A percentile compares a stretch with the other conserved stretches of the same genome.
Evolutionary conservation across 2,888 invertebrate species (phyloP).

Genomic region (Eupsilia transversa): DNA sequence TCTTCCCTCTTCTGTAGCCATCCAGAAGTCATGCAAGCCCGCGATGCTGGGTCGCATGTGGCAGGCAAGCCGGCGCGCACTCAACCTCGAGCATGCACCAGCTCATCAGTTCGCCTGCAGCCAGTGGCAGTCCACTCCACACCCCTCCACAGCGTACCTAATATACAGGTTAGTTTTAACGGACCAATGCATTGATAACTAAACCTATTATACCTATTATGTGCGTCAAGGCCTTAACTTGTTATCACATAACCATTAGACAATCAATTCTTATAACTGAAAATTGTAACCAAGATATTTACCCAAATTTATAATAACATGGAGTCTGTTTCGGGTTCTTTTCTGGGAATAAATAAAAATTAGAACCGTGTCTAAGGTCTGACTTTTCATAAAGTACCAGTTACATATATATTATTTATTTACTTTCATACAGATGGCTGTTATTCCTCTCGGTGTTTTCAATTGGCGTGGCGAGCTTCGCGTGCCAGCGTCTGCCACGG

Average conservation of each 20-base stretch:
- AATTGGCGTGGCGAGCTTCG: constrained; percentile 85
- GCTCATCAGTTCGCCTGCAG: constrained; percentile 87
- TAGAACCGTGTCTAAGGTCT: not conserved
- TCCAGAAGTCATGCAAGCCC: constrained; percentile 85
- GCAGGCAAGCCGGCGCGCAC: constrained; percentile 82
- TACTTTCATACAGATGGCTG: constrained; percentile 85
- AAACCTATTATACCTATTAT: not conserved
- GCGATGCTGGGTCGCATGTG: constrained; percentile 84
- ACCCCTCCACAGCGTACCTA: constrained; percentile 87
- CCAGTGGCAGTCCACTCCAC: constrained; percentile 91
- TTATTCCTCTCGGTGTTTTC: constrained; percentile 88
- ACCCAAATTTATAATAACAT: not conserved
- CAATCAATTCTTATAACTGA: not conserved
- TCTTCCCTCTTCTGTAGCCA: constrained; percentile 71
- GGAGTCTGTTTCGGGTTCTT: not conserved
- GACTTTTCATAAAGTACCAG: not conserved
- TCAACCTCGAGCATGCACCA: constrained; percentile 83
- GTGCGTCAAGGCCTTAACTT: not conserved
- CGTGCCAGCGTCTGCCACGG: constrained; percentile 82
- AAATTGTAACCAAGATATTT: not conserved
- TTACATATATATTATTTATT: not conserved
- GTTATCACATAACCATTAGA: not conserved
- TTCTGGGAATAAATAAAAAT: not conserved
- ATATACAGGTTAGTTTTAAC: constrained; percentile 82
- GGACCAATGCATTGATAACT: not conserved